Percentiles rank a stretch among this genome's conserved stretches.
Conservation (phyloP, 2,113 vertebrate species). For the Tonatia bakeri region DNA sequence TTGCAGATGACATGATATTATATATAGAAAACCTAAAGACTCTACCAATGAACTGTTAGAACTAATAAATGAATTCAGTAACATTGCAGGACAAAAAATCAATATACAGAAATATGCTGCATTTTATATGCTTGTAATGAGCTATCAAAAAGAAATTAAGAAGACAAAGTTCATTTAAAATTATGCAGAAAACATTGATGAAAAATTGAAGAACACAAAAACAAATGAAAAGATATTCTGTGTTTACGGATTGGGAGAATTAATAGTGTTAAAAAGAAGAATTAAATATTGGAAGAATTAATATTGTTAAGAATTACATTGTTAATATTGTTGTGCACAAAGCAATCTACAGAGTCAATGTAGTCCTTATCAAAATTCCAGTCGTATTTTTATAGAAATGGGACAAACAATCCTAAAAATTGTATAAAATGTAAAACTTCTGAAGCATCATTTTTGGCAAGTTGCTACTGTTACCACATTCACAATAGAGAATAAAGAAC, state of each 20-base stretch:
- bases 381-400: background rate
- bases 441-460: background rate
- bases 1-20: background rate
- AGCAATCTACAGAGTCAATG: background rate
- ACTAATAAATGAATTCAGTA: background rate
- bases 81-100: background rate
- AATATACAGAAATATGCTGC: background rate
- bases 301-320: background rate
- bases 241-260: background rate
- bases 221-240: background rate
- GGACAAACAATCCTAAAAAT: background rate
- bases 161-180: background rate
- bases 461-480: background rate
- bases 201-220: background rate
- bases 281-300: background rate
- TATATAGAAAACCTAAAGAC: background rate
- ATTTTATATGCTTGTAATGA: background rate
- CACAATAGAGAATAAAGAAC: background rate
- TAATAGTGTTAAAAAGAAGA: background rate
- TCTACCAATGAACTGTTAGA: background rate
- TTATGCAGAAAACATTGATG: background rate
- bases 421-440: background rate
- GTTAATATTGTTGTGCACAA: too few relatives aligned
- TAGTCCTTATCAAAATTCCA: background rate
- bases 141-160: background rate